A percentile compares a stretch with the other conserved stretches of the same genome.
phyloP scores from a whole-genome alignment of 1,140 invertebrate species.

The Tetragonula clypearis region DNA sequence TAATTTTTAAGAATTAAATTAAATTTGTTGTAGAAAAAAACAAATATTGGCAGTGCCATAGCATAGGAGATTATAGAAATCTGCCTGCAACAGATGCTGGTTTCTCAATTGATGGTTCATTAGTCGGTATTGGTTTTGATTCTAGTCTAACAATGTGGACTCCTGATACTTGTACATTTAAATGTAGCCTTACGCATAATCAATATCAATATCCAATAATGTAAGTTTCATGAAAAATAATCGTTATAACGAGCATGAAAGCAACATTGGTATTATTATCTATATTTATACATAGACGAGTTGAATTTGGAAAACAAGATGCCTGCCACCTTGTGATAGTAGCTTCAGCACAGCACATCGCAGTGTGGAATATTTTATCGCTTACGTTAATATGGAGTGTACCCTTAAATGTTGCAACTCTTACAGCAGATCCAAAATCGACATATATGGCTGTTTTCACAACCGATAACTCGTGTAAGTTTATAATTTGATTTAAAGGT shows the following conservation, averaged over 20 bases:
- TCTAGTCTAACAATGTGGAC: constrained; percentile 88
- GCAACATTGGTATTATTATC: background rate
- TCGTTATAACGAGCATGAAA: background rate
- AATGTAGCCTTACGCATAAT: constrained; percentile 78
- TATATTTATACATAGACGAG: constrained; percentile 76
- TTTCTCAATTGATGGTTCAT: constrained; percentile 90
- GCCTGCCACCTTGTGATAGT: constrained; percentile 86
- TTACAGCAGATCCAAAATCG: constrained; percentile 84
- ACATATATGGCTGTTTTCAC: constrained; percentile 87
- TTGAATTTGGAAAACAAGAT: constrained; percentile 86
- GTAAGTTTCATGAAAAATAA: constrained; percentile 62
- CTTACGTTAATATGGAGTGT: constrained; percentile 85
- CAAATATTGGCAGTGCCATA: constrained; percentile 86
- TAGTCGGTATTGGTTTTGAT: constrained; percentile 88
- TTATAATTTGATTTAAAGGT: background rate
- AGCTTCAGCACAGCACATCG: constrained; percentile 82
- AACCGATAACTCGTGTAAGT: constrained; percentile 83
- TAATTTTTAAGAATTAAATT: constrained; percentile 43
- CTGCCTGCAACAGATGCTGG: constrained; percentile 82
- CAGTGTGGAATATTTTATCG: constrained; percentile 89
- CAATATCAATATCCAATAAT: constrained; percentile 73
- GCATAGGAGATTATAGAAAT: constrained; percentile 85
- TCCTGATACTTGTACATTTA: constrained; percentile 82
- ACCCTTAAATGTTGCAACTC: constrained; percentile 79
- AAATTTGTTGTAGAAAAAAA: constrained; percentile 76